Evolutionary conservation across 2,797 vertebrate species (phyloP).

Genomic region (Leptatherina wallacei): DNA sequence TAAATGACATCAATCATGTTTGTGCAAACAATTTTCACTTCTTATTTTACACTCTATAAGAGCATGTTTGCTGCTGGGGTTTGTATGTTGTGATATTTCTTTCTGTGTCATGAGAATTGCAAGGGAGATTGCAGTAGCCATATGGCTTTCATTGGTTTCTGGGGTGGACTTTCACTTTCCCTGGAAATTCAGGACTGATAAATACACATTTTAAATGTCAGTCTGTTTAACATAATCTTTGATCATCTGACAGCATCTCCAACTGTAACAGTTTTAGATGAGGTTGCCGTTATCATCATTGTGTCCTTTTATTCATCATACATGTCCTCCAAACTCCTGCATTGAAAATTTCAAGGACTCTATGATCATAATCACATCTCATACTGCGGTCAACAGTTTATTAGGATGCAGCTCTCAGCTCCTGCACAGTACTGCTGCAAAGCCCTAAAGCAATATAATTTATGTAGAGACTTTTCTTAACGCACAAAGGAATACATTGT

Average conservation of each 20-base stretch:
- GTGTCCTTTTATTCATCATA: not conserved
- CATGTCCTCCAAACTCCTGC: not conserved
- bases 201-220: not conserved
- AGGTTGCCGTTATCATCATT: not conserved
- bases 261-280: conserved; percentile 7
- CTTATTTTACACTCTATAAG: not conserved
- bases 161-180: conserved; percentile 11
- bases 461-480: not conserved
- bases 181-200: conserved; percentile 17
- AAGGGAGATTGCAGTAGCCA: not conserved
- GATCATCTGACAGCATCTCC: not conserved
- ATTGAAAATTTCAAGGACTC: conserved; percentile 19
- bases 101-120: not conserved
- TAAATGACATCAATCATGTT: conserved; percentile 6
- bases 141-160: conserved; percentile 16
- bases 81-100: conserved; percentile 2
- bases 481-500: conserved; percentile 11
- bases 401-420: conserved; percentile 67
- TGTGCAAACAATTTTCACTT: conserved; percentile 6
- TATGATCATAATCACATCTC: conserved; percentile 47
- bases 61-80: conserved; percentile 2
- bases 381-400: conserved; percentile 58
- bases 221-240: not conserved
- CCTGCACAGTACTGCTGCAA: conserved; percentile 53
- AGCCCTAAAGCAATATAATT: conserved; percentile 16